These are phyloP conservation scores for Synergus umbraculus DNA, from an alignment of 2,888 invertebrate species.

Conservation along the genomic window DNA sequence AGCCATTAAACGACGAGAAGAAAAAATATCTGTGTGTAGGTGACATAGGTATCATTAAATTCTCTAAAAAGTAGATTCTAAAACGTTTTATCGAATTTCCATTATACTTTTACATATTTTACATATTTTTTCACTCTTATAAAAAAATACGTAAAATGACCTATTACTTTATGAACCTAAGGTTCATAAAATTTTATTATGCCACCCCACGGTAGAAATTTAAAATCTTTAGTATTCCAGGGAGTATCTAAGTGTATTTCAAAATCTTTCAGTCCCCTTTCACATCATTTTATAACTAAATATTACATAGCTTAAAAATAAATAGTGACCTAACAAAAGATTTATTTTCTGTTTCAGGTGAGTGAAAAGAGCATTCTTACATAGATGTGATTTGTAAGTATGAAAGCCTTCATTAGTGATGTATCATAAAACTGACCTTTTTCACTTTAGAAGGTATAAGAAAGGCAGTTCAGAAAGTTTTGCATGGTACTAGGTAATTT, in stretches of 20 bases:
- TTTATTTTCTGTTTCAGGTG: not conserved
- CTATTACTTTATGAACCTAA: too few relatives aligned
- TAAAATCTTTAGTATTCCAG: too few relatives aligned
- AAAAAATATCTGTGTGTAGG: not conserved
- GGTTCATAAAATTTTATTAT: too few relatives aligned
- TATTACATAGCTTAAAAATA: not conserved
- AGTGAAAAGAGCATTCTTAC: not conserved
- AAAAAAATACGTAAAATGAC: too few relatives aligned
- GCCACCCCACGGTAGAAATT: too few relatives aligned
- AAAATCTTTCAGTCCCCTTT: too few relatives aligned
- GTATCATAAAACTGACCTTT: not conserved
- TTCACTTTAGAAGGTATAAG: not conserved
- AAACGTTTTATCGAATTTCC: not conserved
- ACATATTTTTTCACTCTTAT: too few relatives aligned
- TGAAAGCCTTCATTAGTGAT: not conserved
- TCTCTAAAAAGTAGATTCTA: not conserved
- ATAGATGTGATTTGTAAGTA: not conserved
- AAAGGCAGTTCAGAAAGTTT: not conserved
- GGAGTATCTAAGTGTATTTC: too few relatives aligned
- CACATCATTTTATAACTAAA: not conserved
- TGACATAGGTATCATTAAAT: not conserved
- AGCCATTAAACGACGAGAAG: not conserved
- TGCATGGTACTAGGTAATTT: conserved; percentile 5
- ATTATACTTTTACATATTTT: too few relatives aligned
- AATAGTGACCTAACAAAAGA: not conserved